These are phyloP conservation scores for Drosophila stalkeri DNA, from an alignment of 2,888 invertebrate species.

Conservation along the genomic window DNA sequence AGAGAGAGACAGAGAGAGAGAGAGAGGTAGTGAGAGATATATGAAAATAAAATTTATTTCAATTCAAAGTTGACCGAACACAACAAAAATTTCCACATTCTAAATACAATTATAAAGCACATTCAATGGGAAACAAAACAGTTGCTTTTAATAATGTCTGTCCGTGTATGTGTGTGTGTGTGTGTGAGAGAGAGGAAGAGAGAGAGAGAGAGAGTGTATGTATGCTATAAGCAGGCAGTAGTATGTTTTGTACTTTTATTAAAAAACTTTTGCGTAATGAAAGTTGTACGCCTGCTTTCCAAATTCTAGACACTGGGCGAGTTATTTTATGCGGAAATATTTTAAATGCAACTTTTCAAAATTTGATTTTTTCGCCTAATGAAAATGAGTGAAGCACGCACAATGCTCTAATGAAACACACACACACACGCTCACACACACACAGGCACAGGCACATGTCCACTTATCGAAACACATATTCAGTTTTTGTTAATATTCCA, in stretches of 20 bases:
- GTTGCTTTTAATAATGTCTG: constrained; percentile 61
- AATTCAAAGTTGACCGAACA: constrained; percentile 43
- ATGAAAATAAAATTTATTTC: constrained; percentile 64
- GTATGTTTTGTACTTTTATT: constrained; percentile 75
- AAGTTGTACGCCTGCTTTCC: constrained; percentile 68
- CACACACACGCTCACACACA: constrained; percentile 7
- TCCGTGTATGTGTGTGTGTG: constrained; percentile 16
- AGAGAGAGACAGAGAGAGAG: not conserved
- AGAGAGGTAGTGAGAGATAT: not conserved
- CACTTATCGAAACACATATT: constrained; percentile 9
- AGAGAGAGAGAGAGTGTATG: not conserved
- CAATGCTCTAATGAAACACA: constrained; percentile 10
- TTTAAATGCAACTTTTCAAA: constrained; percentile 46
- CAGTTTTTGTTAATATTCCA: constrained; percentile 1
- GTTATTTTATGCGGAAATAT: constrained; percentile 62
- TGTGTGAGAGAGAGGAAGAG: not conserved
- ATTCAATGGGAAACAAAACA: constrained; percentile 50
- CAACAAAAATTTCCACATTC: constrained; percentile 26
- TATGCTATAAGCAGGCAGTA: constrained; percentile 45
- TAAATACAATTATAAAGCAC: constrained; percentile 47
- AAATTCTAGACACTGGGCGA: constrained; percentile 60
- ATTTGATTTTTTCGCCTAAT: constrained; percentile 45
- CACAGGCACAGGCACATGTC: not conserved
- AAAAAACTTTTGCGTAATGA: constrained; percentile 78
- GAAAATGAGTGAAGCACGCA: constrained; percentile 28